Percentiles rank a stretch among this genome's conserved stretches.
These are phyloP conservation scores for Drepana falcataria DNA, from an alignment of 2,888 invertebrate genomes.

Conservation along the genomic window DNA sequence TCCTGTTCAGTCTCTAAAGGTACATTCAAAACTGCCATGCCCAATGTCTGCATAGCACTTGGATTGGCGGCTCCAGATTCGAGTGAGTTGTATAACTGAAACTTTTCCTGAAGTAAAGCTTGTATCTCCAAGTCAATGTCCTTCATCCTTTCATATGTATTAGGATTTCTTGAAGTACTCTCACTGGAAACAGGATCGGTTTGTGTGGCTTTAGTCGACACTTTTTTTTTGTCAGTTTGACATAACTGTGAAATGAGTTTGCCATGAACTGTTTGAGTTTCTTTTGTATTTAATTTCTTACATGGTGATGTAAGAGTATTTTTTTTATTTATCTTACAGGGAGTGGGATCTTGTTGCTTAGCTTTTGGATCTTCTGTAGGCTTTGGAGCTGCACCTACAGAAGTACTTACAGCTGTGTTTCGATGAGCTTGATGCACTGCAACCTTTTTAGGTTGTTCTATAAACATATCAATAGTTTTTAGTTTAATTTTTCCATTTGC, in stretches of 20 bases:
- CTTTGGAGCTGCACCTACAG: conserved; percentile 25
- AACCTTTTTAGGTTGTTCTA: conserved; percentile 47
- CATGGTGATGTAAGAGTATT: conserved; percentile 41
- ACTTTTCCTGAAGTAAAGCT: conserved; percentile 76
- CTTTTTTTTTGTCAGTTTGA: conserved; percentile 44
- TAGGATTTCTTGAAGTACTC: conserved; percentile 14
- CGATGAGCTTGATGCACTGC: conserved; percentile 48
- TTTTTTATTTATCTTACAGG: conserved; percentile 30
- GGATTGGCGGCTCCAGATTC: conserved; percentile 49
- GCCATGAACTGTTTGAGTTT: conserved; percentile 42
- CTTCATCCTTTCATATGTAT: conserved; percentile 77
- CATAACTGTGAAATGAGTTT: conserved; percentile 30
- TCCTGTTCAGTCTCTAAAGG: conserved; percentile 26
- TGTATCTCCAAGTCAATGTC: conserved; percentile 80
- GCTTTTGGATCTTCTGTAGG: conserved; percentile 26
- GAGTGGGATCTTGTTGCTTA: conserved; percentile 23
- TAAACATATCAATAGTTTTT: conserved; percentile 64
- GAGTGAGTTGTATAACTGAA: conserved; percentile 74
- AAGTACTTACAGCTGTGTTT: conserved; percentile 41
- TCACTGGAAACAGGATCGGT: conserved; percentile 39
- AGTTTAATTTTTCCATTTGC: conserved; percentile 50
- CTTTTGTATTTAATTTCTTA: conserved; percentile 37
- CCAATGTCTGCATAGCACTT: conserved; percentile 49
- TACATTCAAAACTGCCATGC: conserved; percentile 66
- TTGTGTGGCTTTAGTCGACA: conserved; percentile 37